Evolutionary conservation across 2,888 invertebrate genomes (phyloP).

Genomic region (Alsophila aescularia): DNA sequence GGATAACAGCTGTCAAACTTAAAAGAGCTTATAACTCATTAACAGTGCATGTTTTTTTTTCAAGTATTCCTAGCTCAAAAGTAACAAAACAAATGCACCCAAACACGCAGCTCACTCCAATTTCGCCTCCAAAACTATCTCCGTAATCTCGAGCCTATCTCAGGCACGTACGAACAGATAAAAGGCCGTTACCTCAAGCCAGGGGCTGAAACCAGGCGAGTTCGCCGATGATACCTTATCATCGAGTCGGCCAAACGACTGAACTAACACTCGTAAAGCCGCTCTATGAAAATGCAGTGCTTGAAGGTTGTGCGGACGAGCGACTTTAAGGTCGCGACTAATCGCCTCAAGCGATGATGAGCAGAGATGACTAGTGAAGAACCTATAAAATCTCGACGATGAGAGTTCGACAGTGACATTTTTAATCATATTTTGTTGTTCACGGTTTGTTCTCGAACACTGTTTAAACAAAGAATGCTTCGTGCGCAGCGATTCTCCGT

Average conservation of each 20-base stretch:
- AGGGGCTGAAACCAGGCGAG: constrained; percentile 48
- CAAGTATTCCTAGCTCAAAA: background rate
- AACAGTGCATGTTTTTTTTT: too few relatives aligned
- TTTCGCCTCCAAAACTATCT: constrained; percentile 9
- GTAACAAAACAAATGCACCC: background rate
- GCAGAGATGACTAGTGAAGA: too few relatives aligned
- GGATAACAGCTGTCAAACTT: too few relatives aligned
- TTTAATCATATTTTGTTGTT: too few relatives aligned
- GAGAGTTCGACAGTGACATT: too few relatives aligned
- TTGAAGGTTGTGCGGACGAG: constrained; percentile 26
- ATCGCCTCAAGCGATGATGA: too few relatives aligned
- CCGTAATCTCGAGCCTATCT: constrained; percentile 13
- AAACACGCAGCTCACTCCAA: background rate
- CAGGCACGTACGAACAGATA: constrained; percentile 43
- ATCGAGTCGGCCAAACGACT: constrained; percentile 62
- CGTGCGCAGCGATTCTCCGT: too few relatives aligned
- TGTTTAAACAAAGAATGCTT: too few relatives aligned
- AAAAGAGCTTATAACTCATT: too few relatives aligned
- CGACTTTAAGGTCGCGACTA: constrained; percentile 5
- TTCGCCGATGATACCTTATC: constrained; percentile 68
- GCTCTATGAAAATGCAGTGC: constrained; percentile 60
- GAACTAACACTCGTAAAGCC: constrained; percentile 74
- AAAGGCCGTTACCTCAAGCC: constrained; percentile 41
- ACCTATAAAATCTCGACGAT: too few relatives aligned
- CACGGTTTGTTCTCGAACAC: too few relatives aligned